Evolutionary conservation across 2,888 invertebrate species (phyloP), one percentile per base, ranked within the genome.

Genomic region (Eumacrocentrus americanus): DNA sequence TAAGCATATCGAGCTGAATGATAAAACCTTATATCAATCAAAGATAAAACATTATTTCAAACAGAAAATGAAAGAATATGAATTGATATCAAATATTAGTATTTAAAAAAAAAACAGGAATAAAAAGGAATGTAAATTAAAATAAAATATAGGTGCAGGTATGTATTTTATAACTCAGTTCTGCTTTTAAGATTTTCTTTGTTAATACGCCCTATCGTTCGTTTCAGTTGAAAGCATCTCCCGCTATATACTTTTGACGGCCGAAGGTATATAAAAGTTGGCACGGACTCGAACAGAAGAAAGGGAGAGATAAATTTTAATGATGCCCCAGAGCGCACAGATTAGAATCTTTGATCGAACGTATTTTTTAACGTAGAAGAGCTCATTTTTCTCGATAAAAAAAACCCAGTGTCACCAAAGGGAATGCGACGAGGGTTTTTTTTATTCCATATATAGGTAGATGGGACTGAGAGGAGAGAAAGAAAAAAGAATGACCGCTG

Each of bases 211-310:
- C 20, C n/a, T 22, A 22, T 22, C n/a, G 4, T 5, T 44, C 5
- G 44, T n/a, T 18, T 44, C 44, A 22, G 22, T 22, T 44, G n/a
- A 44, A 20, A 44, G 22, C 22, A 11, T 12, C 44, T n/a, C 20
- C n/a, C 44, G 22, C n/a, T n/a, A n/a, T 11, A 23, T 18, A 18
- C 29, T 44, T 60, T 35, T 58, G 54, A 64, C 61, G 50, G 63
- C 50, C 53, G 22, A 20, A 53, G 57, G 58, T 38, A 22, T 20
- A 40, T 50, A 64, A 54, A 48, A 62, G 55, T 58, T 47, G 61
- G 37, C 22, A 44, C 37, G 44, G 20, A 44, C 18, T 18, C 2
- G 12, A 53, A 59, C 37, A 12, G 52, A 34, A 29, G 38, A 40
- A 16, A 52, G 25, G 46, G 53, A 40, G 6, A 42, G n/a, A 57